Base-by-base conservation (phyloP, 2,797 vertebrate species). In the Luscinia luscinia region DNA sequence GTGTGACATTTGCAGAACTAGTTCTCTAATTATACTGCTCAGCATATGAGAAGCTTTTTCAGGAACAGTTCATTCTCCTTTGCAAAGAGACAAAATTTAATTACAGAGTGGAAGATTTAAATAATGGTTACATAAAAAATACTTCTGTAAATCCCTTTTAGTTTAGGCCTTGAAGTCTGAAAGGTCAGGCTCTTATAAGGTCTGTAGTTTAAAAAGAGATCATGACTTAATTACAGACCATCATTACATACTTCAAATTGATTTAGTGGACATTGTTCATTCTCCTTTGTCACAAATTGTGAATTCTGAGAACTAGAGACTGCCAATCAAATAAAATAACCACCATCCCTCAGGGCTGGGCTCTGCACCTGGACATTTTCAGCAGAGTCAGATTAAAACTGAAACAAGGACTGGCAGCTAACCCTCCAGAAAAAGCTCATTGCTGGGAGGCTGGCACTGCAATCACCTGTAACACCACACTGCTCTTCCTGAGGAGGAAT, bases 61-160 rank as follows among this genome's bases (percentile, higher is more conserved):
- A 91, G 89, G 90, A 96, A 94, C 74, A 92, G 64, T 75, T 91
- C 88, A 92, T 96, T 80, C 92, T 83, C 68, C n/a, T 63, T 94
- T 94, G 64, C 91, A 80, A 88, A 68, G 48, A 82, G 57, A 91
- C 57, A 92, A 94, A 95, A 94, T 91, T 88, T 94, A 93, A 95
- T 95, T 89, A 94, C 64, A 68, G 68, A 89, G 82, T 81, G 38
- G 68, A 89, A 95, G 61, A 57, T 78, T 95, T 89, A 88, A 94
- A 90, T 87, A 90, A 94, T 73, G 22, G 59, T 90, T 89, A 87
- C 61, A 78, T 91, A 80, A 87, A 85, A 89, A 94, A 78, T 63
- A 70, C 77, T 88, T 73, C 72, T 81, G 76, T 70, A 93, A 95
- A 94, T 85, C 69, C 58, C 72, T 85, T 93, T 75, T 22, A 68